Conservation (phyloP, 2,113 vertebrate genomes). For the Cercocebus atys region DNA sequence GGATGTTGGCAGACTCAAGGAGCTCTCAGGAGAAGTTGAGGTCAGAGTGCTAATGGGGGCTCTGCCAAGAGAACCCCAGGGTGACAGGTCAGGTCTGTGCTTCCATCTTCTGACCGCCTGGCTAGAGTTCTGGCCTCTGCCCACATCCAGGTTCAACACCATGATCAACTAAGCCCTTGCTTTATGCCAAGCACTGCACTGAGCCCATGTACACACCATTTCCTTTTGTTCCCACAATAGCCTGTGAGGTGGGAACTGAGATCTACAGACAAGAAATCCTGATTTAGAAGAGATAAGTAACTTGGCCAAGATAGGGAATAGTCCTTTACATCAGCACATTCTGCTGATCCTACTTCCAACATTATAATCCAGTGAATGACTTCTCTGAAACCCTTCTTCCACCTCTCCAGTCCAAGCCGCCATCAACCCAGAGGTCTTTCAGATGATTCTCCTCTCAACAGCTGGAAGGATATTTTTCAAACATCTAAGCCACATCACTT, state of each 20-base stretch:
- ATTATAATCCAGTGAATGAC: too few species aligned
- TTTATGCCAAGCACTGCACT: neutral
- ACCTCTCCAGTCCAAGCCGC: neutral
- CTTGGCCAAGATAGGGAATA: neutral
- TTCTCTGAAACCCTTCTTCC: neutral
- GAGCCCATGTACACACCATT: rapidly evolving
- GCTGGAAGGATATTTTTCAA: neutral
- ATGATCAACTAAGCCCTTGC: neutral
- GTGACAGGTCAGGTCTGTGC: neutral
- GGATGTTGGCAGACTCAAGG: neutral
- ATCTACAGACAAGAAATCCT: neutral
- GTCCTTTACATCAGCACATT: neutral
- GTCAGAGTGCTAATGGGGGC: neutral
- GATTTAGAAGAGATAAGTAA: neutral
- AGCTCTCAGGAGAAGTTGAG: neutral
- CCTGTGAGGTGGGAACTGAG: neutral
- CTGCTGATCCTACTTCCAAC: neutral
- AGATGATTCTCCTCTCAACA: neutral
- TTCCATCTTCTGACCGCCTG: neutral
- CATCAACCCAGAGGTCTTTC: neutral
- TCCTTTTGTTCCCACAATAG: neutral
- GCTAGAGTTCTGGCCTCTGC: neutral
- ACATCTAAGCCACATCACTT: neutral
- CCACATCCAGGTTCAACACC: neutral
- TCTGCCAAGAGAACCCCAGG: neutral